Evolutionary conservation across 2,113 vertebrate genomes (phyloP).

Genomic region (Carassius carassius): DNA sequence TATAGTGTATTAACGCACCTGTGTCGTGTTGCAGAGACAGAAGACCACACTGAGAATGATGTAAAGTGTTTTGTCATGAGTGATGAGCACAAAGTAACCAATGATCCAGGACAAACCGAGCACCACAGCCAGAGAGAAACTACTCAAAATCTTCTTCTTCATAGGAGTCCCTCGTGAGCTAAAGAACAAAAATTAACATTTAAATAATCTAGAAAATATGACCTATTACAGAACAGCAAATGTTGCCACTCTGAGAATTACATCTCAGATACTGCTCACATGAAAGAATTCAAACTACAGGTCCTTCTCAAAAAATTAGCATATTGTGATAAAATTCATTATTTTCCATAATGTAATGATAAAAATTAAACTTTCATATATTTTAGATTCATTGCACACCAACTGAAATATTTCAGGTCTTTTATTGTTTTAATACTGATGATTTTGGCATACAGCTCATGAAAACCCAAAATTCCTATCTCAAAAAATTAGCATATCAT

Average conservation of each 20-base stretch:
- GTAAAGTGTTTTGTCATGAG: conserved; percentile 17
- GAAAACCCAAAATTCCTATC: too few species aligned
- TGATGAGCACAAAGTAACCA: conserved; percentile 70
- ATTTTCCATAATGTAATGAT: too few species aligned
- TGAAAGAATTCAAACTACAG: not conserved
- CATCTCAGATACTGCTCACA: not conserved
- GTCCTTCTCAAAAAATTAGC: too few species aligned
- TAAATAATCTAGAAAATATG: not conserved
- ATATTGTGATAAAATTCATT: too few species aligned
- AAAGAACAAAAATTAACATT: conserved; percentile 29
- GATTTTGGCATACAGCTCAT: too few species aligned
- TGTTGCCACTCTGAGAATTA: not conserved
- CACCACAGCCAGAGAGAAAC: conserved; percentile 66
- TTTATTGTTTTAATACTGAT: too few species aligned
- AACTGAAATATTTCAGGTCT: too few species aligned
- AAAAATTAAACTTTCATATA: too few species aligned
- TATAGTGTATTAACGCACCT: conserved; percentile 50
- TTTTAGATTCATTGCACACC: too few species aligned
- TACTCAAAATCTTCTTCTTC: conserved; percentile 67
- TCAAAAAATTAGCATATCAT: too few species aligned
- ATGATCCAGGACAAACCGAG: conserved; percentile 73
- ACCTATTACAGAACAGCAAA: not conserved
- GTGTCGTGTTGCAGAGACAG: conserved; percentile 70
- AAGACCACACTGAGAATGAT: conserved; percentile 71
- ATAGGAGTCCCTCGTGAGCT: conserved; percentile 58